A percentile compares a stretch with the other conserved stretches of the same genome.
Conservation (phyloP, 2,113 vertebrate genomes). For the Chlamydotis undulata region DNA sequence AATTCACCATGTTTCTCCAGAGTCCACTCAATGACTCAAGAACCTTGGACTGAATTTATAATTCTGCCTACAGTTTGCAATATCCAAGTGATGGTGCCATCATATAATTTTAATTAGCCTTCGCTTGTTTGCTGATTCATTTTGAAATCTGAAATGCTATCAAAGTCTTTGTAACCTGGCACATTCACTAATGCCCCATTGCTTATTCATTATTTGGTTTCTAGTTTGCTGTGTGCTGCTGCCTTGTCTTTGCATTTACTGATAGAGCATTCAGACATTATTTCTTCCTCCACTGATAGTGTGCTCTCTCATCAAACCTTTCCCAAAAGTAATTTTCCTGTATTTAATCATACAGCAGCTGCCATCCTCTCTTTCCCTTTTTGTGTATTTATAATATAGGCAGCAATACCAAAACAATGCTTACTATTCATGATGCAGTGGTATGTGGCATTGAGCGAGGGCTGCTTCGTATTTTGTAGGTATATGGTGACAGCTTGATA, state of each 20-base stretch:
- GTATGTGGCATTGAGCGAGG: background rate
- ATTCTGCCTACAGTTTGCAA: background rate
- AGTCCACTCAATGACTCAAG: background rate
- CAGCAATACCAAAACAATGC: background rate
- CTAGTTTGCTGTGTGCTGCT: background rate
- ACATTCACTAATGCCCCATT: background rate
- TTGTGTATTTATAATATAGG: background rate
- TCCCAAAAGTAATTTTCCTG: background rate
- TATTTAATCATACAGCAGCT: constrained; percentile 18
- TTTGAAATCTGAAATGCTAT: background rate
- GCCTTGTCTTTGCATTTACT: background rate
- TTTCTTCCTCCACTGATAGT: background rate
- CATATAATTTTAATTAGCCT: background rate
- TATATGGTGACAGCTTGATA: background rate
- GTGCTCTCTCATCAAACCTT: background rate
- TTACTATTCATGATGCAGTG: constrained; percentile 15
- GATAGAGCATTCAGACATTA: constrained; percentile 9
- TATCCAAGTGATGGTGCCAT: background rate
- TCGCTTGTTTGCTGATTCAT: background rate
- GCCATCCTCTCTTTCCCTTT: background rate
- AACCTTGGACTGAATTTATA: background rate
- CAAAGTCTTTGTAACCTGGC: background rate
- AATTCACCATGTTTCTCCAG: background rate
- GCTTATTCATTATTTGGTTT: constrained; percentile 27
- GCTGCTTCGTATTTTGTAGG: constrained; percentile 2